Evolutionary conservation across 2,797 vertebrate genomes (phyloP).

Genomic region (Molossus molossus): DNA sequence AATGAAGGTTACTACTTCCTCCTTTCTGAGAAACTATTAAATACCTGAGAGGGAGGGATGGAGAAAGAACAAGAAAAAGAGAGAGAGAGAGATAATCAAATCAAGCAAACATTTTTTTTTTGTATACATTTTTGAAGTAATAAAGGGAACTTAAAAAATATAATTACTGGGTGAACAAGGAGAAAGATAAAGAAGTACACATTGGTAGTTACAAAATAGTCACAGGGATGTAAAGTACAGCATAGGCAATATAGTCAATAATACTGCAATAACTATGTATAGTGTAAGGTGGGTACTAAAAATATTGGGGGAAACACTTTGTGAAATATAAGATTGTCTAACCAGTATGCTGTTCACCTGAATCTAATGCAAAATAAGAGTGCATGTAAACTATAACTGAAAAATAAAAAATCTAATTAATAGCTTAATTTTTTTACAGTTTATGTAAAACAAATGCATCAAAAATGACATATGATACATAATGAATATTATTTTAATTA

Average conservation of each 20-base stretch:
- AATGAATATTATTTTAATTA: not conserved
- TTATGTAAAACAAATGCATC: conserved; percentile 22
- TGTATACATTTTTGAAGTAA: not conserved
- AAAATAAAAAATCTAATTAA: not conserved
- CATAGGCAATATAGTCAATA: too few species aligned
- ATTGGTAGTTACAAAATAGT: not conserved
- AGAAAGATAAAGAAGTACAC: not conserved
- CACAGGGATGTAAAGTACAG: too few species aligned
- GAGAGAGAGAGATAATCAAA: not conserved
- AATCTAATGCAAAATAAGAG: not conserved
- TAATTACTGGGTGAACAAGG: not conserved
- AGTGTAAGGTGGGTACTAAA: too few species aligned
- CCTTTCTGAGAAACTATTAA: conserved; percentile 3
- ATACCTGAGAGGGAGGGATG: not conserved
- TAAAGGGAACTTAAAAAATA: conserved; percentile 45
- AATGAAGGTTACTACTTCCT: conserved; percentile 60
- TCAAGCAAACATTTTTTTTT: not conserved
- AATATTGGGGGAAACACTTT: not conserved
- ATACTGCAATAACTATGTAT: too few species aligned
- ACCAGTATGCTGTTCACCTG: not conserved
- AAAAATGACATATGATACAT: conserved; percentile 18
- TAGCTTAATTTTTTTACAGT: not conserved
- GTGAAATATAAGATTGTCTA: not conserved
- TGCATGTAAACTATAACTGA: not conserved
- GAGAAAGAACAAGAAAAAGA: not conserved